Evolutionary conservation across 2,113 vertebrate species (phyloP), one percentile per base, ranked within the genome.

Genomic region (Grammomys dolichurus): DNA sequence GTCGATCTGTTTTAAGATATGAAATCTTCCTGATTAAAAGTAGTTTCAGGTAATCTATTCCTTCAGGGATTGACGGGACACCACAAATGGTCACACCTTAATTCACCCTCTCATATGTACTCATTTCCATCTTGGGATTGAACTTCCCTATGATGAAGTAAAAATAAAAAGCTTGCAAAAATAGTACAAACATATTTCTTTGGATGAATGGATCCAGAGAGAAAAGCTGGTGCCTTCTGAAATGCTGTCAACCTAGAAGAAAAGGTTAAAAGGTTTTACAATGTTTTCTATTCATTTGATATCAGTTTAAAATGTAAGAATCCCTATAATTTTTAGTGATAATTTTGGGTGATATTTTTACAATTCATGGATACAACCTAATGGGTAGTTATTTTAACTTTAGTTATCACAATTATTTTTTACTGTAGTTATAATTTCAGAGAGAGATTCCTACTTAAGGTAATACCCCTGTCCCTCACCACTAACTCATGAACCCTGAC

Each of bases 161-260:
- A 75, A 43, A 69, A 69, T 36, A 36, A 69, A 97, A 96, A 97
- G 87, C 97, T 75, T 93, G 96, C 81, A 90, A 98, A 97, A 97
- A 97, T 94, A 96, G 78, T 80, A 91, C 48, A 92, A 92, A 72
- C 92, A 96, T 96, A 95, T 97, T 95, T 96, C 97, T 97, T n/a
- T 97, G 90, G 96, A 98, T 92, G 91, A 96, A 93, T 82, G 91
- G 78, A 63, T 97, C 97, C 98, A 97, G 60, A 36, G 73, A 96
- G 94, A 98, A 97, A 97, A 97, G 96, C 58, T 97, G 98, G 97
- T 97, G 97, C 96, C 98, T 98, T 98, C 96, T 98, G 97, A 98
- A 98, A 95, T 0, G 28, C 28, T 93, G 65, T 97, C 73, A 97
- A 72, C 98, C 98, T 98, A 98, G 91, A 96, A 58, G 70, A 33